A percentile compares a stretch with the other conserved stretches of the same genome.
phyloP scores from a whole-genome alignment of 1,140 invertebrate genomes.

The Drosophila carrolli region DNA sequence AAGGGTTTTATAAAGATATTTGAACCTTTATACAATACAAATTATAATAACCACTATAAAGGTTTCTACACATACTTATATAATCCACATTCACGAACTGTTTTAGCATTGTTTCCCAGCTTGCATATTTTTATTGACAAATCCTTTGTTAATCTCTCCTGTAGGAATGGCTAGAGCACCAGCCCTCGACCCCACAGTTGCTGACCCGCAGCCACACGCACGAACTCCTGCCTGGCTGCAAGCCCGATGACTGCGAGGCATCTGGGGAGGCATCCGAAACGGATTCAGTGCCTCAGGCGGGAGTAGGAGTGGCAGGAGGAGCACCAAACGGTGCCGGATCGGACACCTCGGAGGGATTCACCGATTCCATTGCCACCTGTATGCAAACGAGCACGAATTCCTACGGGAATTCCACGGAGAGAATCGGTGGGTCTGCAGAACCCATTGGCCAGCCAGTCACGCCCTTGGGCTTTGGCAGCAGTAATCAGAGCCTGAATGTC shows the following conservation, averaged over 20 bases:
- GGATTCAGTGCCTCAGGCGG: conserved; percentile 88
- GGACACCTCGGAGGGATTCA: conserved; percentile 90
- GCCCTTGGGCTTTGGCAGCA: conserved; percentile 65
- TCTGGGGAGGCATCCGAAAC: conserved; percentile 93
- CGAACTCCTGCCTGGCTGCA: conserved; percentile 31
- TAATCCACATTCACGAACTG: too few species aligned
- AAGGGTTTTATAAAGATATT: too few species aligned
- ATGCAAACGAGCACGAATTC: conserved; percentile 85
- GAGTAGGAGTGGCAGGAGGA: conserved; percentile 53
- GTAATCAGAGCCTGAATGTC: conserved; percentile 78
- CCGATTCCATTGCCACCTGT: conserved; percentile 88
- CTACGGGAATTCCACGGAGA: conserved; percentile 87
- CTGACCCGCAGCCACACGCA: conserved; percentile 52
- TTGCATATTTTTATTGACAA: too few species aligned
- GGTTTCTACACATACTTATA: too few species aligned
- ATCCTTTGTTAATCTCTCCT: too few species aligned
- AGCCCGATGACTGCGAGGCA: conserved; percentile 90
- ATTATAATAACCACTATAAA: too few species aligned
- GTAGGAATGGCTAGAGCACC: conserved; percentile 83
- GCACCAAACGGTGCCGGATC: conserved; percentile 84
- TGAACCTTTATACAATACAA: too few species aligned
- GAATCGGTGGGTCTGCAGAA: conserved; percentile 84
- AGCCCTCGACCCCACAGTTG: conserved; percentile 63
- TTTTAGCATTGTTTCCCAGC: too few species aligned
- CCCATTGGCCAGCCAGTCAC: conserved; percentile 62